Percentiles rank a stretch among this genome's conserved stretches.
phyloP scores from a whole-genome alignment of 1,140 invertebrate genomes.

The Eubasilissa regina region DNA sequence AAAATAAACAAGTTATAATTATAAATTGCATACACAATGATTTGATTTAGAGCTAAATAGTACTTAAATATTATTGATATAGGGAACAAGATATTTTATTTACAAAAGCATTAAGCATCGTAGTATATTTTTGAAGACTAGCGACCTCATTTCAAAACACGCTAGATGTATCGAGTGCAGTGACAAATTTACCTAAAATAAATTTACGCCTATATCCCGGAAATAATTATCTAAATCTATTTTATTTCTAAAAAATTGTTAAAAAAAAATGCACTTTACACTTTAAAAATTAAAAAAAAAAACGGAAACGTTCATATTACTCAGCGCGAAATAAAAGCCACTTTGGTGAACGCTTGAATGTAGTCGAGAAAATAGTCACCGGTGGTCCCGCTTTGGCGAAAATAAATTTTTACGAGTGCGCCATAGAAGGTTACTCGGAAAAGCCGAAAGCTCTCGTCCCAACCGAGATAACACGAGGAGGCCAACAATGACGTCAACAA shows the following conservation, averaged over 20 bases:
- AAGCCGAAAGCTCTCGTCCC: conserved; percentile 28
- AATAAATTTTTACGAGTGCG: conserved; percentile 34
- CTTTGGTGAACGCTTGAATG: neutral
- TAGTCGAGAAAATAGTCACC: conserved; percentile 29
- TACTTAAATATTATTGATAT: neutral
- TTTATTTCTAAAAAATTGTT: neutral
- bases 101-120: no score
- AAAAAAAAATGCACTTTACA: neutral
- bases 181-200: no score
- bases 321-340: conserved; percentile 1
- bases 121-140: no score
- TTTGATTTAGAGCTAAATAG: neutral
- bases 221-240: no score
- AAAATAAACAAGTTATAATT: neutral
- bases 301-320: neutral
- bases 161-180: no score
- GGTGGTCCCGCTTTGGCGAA: conserved; percentile 9
- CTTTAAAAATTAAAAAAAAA: neutral
- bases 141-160: no score
- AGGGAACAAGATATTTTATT: no score
- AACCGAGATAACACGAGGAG: conserved; percentile 30
- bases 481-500: conserved; percentile 36
- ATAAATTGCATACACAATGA: neutral
- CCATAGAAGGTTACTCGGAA: conserved; percentile 13
- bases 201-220: no score